phyloP scores from a whole-genome alignment of 2,888 invertebrate genomes.

The Platycheirus albimanus region DNA sequence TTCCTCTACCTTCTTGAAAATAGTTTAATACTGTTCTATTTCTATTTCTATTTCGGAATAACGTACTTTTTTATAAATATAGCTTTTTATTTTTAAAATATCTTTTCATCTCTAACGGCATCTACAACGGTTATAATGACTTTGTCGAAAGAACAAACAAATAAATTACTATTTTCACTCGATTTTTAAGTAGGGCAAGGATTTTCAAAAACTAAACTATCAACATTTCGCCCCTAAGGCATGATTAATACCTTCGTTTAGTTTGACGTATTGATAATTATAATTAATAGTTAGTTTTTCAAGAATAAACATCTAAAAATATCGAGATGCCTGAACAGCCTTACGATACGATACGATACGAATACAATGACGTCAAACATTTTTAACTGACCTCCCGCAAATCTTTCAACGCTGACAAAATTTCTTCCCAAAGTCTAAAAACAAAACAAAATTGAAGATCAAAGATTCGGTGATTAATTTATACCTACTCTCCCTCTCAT shows the following conservation, averaged over 20 bases:
- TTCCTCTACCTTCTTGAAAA: too few relatives aligned
- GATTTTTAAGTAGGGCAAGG: slow-evolving; percentile 17
- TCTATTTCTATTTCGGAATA: too few relatives aligned
- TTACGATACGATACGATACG: too few relatives aligned
- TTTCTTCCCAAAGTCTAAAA: neutral
- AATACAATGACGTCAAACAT: slow-evolving; percentile 25
- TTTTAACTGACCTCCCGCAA: slow-evolving; percentile 19
- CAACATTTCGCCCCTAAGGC: neutral
- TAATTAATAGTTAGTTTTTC: slow-evolving; percentile 22
- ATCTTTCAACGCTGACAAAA: slow-evolving; percentile 16
- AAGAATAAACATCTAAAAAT: slow-evolving; percentile 2
- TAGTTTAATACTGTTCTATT: too few relatives aligned
- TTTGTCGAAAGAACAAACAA: slow-evolving; percentile 21
- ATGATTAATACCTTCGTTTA: slow-evolving; percentile 10
- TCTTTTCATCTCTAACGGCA: slow-evolving; percentile 5
- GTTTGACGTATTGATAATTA: slow-evolving; percentile 24
- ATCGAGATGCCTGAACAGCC: too few relatives aligned
- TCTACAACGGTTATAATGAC: slow-evolving; percentile 12
- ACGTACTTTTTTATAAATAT: neutral
- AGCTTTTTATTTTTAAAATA: neutral
- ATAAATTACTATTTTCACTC: slow-evolving; percentile 18
- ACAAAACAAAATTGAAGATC: slow-evolving; percentile 12
- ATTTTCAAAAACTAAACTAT: neutral
- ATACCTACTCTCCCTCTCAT: slow-evolving; percentile 24
- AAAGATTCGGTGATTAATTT: slow-evolving; percentile 38